Evolutionary conservation across 2,888 invertebrate species (phyloP), one percentile per base, ranked within the genome.

Genomic region (Callinectes sapidus): DNA sequence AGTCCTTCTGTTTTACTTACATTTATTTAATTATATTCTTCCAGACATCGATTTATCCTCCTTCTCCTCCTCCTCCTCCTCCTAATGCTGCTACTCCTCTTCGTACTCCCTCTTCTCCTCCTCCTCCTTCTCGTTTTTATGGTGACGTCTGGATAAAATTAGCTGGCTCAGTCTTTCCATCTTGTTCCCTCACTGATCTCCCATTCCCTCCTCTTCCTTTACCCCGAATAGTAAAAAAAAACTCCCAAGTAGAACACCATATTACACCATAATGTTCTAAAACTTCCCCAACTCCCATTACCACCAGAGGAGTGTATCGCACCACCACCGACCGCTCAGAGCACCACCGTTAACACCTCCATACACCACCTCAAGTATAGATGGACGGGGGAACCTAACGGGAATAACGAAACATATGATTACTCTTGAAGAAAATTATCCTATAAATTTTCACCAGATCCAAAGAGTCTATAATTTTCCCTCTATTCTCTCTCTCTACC

Each of bases 121-220:
- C 23, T n/a, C 28, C 28, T 71, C 71, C 28, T n/a, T n/a, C n/a
- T 66, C 66, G 66, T 66, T 71, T 71, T 71, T 71, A 71, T 71
- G 71, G 71, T 28, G 71, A n/a, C 71, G 71, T 71, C 71, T 71
- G 71, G 28, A 71, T 71, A 23, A n/a, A 71, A 71, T 28, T 71
- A 71, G 71, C 71, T 71, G 71, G 71, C 71, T 71, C 71, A 71
- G 71, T 71, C 71, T 71, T n/a, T 71, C 71, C 71, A 71, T 71
- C 71, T n/a, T 71, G 71, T 71, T 28, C 71, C 71, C 10, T 8
- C 71, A 71, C 71, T n/a, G 1, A 61, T 61, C 61, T 61, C 61
- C 61, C 48, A 48, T 48, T 18, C 61, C 61, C 61, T 23, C 23
- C 61, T 39, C 48, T 48, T 10, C 48, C 48, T 10, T 10, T 10